Percentiles rank a stretch among this genome's conserved stretches.
These are phyloP conservation scores for Trachelipus rathkii DNA, from an alignment of 1,140 invertebrate genomes.

Conservation along the genomic window DNA sequence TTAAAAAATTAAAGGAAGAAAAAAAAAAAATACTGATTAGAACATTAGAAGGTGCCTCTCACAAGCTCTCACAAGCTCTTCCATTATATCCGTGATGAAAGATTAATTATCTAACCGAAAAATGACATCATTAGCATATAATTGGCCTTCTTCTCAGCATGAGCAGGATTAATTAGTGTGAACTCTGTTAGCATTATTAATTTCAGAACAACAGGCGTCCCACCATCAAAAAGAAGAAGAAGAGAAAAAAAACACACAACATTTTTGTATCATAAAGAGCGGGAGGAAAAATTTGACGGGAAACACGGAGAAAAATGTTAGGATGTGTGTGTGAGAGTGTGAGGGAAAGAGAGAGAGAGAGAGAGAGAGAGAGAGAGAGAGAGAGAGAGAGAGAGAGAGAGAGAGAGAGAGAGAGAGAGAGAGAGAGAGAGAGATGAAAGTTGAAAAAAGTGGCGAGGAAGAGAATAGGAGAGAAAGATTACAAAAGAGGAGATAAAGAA, in stretches of 20 bases:
- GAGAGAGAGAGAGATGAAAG: neutral
- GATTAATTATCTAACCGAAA: neutral
- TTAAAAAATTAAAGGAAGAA: no score
- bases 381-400: neutral
- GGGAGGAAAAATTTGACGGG: neutral
- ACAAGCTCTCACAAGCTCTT: neutral
- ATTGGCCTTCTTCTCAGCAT: conserved; percentile 1
- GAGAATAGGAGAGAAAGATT: no score
- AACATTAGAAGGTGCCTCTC: conserved; percentile 2
- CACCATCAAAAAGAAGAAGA: neutral
- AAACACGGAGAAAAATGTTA: neutral
- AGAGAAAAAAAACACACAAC: neutral
- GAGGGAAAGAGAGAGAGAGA: neutral
- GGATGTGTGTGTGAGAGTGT: neutral
- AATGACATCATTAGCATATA: conserved; percentile 11
- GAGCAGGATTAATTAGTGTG: neutral
- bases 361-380: neutral
- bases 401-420: neutral
- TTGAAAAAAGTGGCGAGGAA: no score
- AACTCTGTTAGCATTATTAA: conserved; percentile 3
- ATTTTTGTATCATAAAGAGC: neutral
- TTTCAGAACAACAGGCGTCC: neutral
- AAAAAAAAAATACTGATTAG: no score
- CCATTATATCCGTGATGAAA: conserved; percentile 10
- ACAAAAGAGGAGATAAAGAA: no score